phyloP scores from a whole-genome alignment of 2,113 vertebrate genomes.

The Pelecanus crispus region DNA sequence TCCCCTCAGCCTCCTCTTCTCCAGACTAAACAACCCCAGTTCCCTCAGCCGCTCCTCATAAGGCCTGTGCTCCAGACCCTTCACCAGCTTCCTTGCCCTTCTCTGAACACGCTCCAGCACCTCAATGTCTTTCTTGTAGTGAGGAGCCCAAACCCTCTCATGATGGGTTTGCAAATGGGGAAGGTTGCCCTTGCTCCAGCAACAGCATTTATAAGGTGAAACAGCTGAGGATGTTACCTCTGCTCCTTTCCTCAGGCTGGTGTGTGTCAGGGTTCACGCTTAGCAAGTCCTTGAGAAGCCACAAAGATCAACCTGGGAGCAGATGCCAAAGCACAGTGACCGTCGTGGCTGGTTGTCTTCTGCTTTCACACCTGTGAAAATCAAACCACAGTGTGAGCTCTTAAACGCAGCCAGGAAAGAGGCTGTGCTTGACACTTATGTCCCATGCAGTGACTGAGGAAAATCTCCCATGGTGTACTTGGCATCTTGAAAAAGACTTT shows the following conservation, averaged over 20 bases:
- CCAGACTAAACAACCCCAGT: too few relatives aligned
- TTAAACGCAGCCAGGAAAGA: neutral
- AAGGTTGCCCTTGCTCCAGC: neutral
- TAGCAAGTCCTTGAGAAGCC: neutral
- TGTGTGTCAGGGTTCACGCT: neutral
- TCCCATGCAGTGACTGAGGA: neutral
- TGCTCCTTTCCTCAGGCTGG: neutral
- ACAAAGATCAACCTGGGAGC: neutral
- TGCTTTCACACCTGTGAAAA: neutral
- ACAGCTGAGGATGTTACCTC: neutral
- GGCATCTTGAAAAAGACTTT: neutral
- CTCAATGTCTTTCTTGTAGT: too few relatives aligned
- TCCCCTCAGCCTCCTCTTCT: too few relatives aligned
- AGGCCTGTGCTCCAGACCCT: too few relatives aligned
- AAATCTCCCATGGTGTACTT: neutral
- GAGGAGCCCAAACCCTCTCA: too few relatives aligned
- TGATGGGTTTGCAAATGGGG: neutral
- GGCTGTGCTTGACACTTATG: neutral
- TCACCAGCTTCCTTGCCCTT: too few relatives aligned
- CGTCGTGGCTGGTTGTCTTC: neutral
- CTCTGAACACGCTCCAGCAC: too few relatives aligned
- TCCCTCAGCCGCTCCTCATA: too few relatives aligned
- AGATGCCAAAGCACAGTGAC: neutral
- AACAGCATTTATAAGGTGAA: neutral
- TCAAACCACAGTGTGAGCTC: neutral